Evolutionary conservation across 2,113 vertebrate species (phyloP).

Genomic region (Corythornis madagascariensis): DNA sequence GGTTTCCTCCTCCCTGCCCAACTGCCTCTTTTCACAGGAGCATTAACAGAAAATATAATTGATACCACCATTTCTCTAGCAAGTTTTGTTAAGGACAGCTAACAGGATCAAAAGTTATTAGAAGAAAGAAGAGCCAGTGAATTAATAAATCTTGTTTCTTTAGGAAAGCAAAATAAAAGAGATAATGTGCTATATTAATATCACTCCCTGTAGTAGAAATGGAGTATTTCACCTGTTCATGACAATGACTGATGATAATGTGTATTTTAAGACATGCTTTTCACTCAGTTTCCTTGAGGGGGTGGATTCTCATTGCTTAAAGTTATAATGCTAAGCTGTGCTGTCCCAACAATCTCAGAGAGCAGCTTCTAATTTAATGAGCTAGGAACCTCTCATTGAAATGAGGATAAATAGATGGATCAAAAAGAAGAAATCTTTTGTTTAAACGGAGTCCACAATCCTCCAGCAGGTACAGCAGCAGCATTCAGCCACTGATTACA

Average conservation of each 20-base stretch:
- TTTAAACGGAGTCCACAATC: conserved; percentile 37
- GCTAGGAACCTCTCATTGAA: not conserved
- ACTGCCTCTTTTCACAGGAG: not conserved
- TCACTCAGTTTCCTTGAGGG: not conserved
- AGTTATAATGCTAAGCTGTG: not conserved
- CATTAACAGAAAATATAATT: not conserved
- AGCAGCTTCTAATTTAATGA: conserved; percentile 5
- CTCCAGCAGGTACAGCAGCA: not conserved
- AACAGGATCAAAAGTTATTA: not conserved
- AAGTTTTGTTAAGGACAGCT: not conserved
- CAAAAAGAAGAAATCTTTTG: conserved; percentile 10
- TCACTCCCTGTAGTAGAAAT: not conserved
- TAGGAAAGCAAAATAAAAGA: not conserved
- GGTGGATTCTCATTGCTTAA: not conserved
- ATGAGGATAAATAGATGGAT: conserved; percentile 6
- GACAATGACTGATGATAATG: not conserved
- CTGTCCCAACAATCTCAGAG: not conserved
- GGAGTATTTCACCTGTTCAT: not conserved
- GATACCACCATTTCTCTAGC: not conserved
- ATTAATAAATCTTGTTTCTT: not conserved
- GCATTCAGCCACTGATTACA: not conserved
- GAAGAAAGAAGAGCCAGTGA: not conserved
- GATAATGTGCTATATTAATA: not conserved
- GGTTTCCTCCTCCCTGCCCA: not conserved
- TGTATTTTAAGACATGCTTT: not conserved